phyloP scores from a whole-genome alignment of 2,113 vertebrate genomes.

The Dendropsophus ebraccatus region DNA sequence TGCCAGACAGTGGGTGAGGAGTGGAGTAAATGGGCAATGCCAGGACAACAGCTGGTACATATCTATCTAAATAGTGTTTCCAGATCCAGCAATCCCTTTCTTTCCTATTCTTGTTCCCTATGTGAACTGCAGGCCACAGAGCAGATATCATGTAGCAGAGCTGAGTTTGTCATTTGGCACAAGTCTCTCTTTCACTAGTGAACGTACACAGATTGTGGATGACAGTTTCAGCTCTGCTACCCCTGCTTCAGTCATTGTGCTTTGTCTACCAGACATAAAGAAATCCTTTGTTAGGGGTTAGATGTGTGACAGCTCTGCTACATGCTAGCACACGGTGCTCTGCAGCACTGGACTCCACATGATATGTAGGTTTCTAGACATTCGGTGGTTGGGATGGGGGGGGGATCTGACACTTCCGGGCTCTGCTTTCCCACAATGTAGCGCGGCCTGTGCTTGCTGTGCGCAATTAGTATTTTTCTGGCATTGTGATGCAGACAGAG shows the following conservation, averaged over 20 bases:
- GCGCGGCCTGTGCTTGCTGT: constrained; percentile 34
- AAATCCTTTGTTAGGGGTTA: not conserved
- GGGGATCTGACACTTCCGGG: constrained; percentile 50
- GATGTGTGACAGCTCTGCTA: not conserved
- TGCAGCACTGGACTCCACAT: constrained; percentile 9
- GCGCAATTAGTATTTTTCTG: constrained; percentile 75
- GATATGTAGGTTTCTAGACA: constrained; percentile 18
- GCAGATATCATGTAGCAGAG: not conserved
- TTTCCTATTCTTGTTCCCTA: no score
- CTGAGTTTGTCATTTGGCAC: not conserved
- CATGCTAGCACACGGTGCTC: not conserved
- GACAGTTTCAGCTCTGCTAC: not conserved
- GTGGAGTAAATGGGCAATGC: constrained; percentile 6
- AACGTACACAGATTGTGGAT: no score
- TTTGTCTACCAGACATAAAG: constrained; percentile 1
- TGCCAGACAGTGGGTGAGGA: constrained; percentile 2
- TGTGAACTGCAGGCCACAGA: not conserved
- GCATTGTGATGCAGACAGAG: constrained; percentile 81
- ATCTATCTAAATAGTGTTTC: not conserved
- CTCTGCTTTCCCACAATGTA: constrained; percentile 46
- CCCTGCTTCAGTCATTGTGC: no score
- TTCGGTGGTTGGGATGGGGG: not conserved
- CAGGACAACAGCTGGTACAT: constrained; percentile 38
- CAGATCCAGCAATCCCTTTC: not conserved
- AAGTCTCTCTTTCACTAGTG: no score